Evolutionary conservation across 2,113 vertebrate genomes (phyloP).

Genomic region (Murina feae): DNA sequence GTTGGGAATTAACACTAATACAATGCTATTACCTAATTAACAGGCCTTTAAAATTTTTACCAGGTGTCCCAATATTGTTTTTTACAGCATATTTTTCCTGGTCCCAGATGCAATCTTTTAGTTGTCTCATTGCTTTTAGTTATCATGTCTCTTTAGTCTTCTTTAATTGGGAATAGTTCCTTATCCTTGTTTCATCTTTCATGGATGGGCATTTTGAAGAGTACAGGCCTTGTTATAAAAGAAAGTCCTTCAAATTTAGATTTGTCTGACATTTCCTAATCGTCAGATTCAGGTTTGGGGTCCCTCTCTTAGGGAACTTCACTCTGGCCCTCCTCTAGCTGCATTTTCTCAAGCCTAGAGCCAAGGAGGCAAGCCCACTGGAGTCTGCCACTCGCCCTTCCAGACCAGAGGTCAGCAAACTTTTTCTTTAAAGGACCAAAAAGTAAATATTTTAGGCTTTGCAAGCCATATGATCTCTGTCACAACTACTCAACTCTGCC

Average conservation of each 20-base stretch:
- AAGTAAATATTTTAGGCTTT: not conserved
- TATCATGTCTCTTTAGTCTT: not conserved
- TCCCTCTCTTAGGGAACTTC: not conserved
- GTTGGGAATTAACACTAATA: not conserved
- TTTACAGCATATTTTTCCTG: not conserved
- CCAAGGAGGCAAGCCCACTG: not conserved
- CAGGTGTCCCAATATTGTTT: not conserved
- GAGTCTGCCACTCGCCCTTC: not conserved
- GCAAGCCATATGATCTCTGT: not conserved
- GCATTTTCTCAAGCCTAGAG: not conserved
- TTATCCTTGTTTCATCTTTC: not conserved
- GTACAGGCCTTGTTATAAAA: not conserved
- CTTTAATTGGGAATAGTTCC: not conserved
- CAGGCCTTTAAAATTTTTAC: not conserved
- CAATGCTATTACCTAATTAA: not conserved
- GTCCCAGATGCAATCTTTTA: not conserved
- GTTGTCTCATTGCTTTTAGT: not conserved
- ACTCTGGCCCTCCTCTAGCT: not conserved
- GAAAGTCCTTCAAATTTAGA: not conserved
- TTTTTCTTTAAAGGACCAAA: not conserved
- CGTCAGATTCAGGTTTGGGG: not conserved
- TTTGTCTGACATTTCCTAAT: not conserved
- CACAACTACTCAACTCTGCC: not conserved
- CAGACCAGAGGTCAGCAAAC: not conserved
- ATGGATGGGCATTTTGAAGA: not conserved